Base-by-base conservation (phyloP, 2,797 vertebrate genomes). In the Heliangelus exortis region DNA sequence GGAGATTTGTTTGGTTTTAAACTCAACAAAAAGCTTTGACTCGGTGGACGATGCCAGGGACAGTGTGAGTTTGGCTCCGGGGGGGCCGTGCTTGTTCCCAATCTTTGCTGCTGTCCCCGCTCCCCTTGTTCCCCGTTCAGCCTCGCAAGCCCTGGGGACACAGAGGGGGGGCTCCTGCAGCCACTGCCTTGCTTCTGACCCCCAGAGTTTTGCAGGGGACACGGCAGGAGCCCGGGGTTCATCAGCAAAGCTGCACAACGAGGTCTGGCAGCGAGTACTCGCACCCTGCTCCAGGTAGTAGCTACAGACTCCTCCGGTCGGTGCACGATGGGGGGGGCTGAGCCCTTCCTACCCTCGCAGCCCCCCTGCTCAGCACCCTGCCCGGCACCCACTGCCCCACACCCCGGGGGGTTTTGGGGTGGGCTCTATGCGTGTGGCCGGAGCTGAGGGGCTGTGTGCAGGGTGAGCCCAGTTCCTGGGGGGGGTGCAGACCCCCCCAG, bases 391-490 rank as follows among this genome's bases (percentile, higher is more conserved):
- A 15, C 34, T 11, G 47, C 47, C 47, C 55, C 58, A 6, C 7
- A 0, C 12, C 18, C 25, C 0, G 22, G 61, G 66, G 28, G 34
- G 34, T 25, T 39, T 3, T 63, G 0, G 66, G 15, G 53, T 36
- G 71, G 33, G 33, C 23, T 15, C 9, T 0, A 14, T 1, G 1
- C 5, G 36, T 1, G 7, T 23, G 39, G 58, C 12, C 0, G 3
- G 50, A 31, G 48, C 7, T 1, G 7, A 39, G 63, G 36, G 39
- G 21, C 12, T 66, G 33, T 0, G 47, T 47, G 47, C 0, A 2
- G 15, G 43, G 63, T 9, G 2, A 86, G 6, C 69, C 51, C 28
- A 10, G 36, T 25, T 29, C 14, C 19, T 18, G n/a, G n/a, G 66
- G 77, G 45, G 34, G 47, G 29, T 47, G 76, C 34, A 4, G 53